Percentiles rank a stretch among this genome's conserved stretches.
These are phyloP conservation scores for cat (Felis catus) DNA, from an alignment of 2,113 vertebrate genomes.

Conservation along the genomic window F.catus_Fca126_mat1.0 CM031415.1:181282501-181283000, in stretches of 20 bases:
- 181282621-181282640: too few relatives aligned
- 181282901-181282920: neutral
- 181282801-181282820: too few relatives aligned
- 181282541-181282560: accelerated
- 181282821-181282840: neutral
- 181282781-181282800: neutral
- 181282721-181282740: neutral
- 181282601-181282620: too few relatives aligned
- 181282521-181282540: too few relatives aligned
- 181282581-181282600: too few relatives aligned
- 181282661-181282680: neutral
- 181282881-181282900: neutral
- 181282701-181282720: neutral
- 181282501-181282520: too few relatives aligned
- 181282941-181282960: neutral
- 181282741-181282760: neutral
- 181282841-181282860: neutral
- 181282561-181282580: too few relatives aligned
- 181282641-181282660: too few relatives aligned
- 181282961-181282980: neutral
- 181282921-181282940: neutral
- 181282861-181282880: neutral
- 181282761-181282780: neutral
- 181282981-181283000: neutral
- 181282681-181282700: neutral